Evolutionary conservation across 2,888 invertebrate genomes (phyloP).

Genomic region (Abrostola tripartita): DNA sequence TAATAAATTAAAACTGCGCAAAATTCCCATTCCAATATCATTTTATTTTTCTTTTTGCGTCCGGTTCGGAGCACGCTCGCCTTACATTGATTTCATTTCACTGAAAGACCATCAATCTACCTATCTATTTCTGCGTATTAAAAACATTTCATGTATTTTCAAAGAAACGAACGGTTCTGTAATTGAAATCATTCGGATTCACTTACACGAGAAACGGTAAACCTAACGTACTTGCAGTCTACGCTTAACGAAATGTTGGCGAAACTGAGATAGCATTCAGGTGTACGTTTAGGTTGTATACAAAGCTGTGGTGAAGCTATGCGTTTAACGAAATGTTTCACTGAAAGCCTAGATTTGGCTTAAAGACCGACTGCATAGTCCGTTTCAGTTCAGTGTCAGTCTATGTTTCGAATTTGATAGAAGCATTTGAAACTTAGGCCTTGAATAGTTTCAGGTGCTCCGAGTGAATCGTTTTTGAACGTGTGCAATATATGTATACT

Average conservation of each 20-base stretch:
- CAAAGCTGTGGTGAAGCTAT: slow-evolving; percentile 43
- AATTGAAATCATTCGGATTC: slow-evolving; percentile 60
- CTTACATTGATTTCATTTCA: slow-evolving; percentile 76
- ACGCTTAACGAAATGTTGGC: slow-evolving; percentile 53
- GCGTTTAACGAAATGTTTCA: slow-evolving; percentile 57
- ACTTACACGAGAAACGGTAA: slow-evolving; percentile 50
- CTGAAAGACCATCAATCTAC: slow-evolving; percentile 71
- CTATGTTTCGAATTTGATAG: slow-evolving; percentile 15
- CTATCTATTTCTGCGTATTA: slow-evolving; percentile 65
- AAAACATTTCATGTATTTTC: slow-evolving; percentile 63
- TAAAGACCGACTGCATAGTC: slow-evolving; percentile 32
- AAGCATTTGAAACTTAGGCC: slow-evolving; percentile 18
- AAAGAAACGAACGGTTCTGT: slow-evolving; percentile 53
- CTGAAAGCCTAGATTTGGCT: slow-evolving; percentile 31
- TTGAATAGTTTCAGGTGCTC: slow-evolving; percentile 5
- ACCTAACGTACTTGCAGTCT: slow-evolving; percentile 60
- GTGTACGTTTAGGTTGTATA: slow-evolving; percentile 45
- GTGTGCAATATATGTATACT: slow-evolving; percentile 3
- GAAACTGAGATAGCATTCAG: slow-evolving; percentile 57
- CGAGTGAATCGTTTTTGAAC: not conserved
- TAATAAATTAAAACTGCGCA: slow-evolving; percentile 87
- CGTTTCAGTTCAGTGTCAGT: slow-evolving; percentile 29
- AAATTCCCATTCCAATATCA: slow-evolving; percentile 84
- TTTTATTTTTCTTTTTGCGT: slow-evolving; percentile 78
- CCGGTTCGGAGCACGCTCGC: slow-evolving; percentile 64